Conservation (phyloP, 2,797 vertebrate species). For the Ataeniobius toweri region DNA sequence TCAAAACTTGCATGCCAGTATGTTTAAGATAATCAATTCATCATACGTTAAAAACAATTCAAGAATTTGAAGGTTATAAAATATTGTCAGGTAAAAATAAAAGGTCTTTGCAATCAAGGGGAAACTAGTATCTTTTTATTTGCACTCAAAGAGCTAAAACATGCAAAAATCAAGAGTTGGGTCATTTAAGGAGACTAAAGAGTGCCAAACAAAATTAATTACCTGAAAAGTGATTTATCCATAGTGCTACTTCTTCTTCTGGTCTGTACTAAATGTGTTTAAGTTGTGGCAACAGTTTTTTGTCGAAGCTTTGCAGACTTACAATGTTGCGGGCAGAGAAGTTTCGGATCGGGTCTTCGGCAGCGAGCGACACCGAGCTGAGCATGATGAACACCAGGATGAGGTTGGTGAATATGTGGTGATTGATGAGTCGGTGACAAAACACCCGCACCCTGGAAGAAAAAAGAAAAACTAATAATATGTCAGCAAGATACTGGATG, state of each 20-base stretch:
- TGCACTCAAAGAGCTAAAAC: conserved; percentile 42
- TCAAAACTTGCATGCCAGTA: neutral
- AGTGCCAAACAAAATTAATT: conserved; percentile 6
- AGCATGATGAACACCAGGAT: conserved; percentile 99
- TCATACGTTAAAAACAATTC: neutral
- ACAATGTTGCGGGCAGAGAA: conserved; percentile 96
- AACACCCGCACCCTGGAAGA: conserved; percentile 89
- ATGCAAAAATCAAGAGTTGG: conserved; percentile 39
- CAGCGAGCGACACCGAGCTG: conserved; percentile 95
- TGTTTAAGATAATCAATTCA: too few relatives aligned
- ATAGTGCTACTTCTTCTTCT: conserved; percentile 1
- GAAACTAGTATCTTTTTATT: neutral
- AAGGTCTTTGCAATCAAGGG: neutral
- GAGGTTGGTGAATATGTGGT: conserved; percentile 98
- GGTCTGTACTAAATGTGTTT: conserved; percentile 14
- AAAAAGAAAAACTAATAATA: conserved; percentile 34
- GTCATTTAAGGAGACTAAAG: conserved; percentile 16
- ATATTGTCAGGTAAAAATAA: neutral
- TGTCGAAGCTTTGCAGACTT: conserved; percentile 69
- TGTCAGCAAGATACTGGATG: neutral
- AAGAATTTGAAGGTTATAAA: neutral
- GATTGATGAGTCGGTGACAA: conserved; percentile 97
- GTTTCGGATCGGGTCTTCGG: conserved; percentile 97
- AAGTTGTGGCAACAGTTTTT: neutral
- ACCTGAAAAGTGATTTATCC: neutral